These are phyloP conservation scores for Onychostoma macrolepis DNA, from an alignment of 2,113 vertebrate genomes.

Conservation along the genomic window DNA sequence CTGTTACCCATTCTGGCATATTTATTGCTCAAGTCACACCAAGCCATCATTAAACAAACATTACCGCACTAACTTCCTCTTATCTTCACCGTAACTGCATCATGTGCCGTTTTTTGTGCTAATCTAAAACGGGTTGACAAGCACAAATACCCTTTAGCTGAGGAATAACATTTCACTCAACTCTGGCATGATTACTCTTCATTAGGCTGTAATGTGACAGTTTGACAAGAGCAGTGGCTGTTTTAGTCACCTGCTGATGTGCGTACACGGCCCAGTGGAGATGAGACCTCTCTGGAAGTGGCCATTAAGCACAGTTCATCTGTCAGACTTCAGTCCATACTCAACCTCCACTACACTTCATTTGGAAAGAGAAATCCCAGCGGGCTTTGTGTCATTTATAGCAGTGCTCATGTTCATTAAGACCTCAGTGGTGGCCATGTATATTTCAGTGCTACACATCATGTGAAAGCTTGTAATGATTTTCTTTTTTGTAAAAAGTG, in stretches of 20 bases:
- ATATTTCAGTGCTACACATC: constrained; percentile 33
- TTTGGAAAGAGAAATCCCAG: constrained; percentile 80
- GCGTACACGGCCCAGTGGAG: constrained; percentile 56
- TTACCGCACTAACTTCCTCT: constrained; percentile 34
- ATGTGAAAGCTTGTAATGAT: neutral
- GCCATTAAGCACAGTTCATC: constrained; percentile 74
- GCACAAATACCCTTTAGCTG: constrained; percentile 57
- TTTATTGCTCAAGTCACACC: constrained; percentile 12
- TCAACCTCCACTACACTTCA: constrained; percentile 81
- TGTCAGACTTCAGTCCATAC: constrained; percentile 75
- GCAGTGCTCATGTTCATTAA: constrained; percentile 77
- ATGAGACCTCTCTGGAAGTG: constrained; percentile 73
- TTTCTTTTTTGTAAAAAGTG: neutral
- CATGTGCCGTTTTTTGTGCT: constrained; percentile 41
- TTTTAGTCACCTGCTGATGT: constrained; percentile 62
- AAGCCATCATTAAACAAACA: constrained; percentile 22
- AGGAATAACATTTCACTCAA: constrained; percentile 60
- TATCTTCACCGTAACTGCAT: constrained; percentile 43
- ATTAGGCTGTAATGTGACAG: constrained; percentile 60
- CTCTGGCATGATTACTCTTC: constrained; percentile 58
- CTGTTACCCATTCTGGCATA: neutral
- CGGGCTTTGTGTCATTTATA: constrained; percentile 74
- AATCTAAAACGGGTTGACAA: constrained; percentile 56
- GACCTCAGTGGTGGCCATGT: constrained; percentile 55
- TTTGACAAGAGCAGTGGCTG: constrained; percentile 60